phyloP scores from a whole-genome alignment of 2,888 invertebrate genomes.

The Schrankia costaestrigalis region DNA sequence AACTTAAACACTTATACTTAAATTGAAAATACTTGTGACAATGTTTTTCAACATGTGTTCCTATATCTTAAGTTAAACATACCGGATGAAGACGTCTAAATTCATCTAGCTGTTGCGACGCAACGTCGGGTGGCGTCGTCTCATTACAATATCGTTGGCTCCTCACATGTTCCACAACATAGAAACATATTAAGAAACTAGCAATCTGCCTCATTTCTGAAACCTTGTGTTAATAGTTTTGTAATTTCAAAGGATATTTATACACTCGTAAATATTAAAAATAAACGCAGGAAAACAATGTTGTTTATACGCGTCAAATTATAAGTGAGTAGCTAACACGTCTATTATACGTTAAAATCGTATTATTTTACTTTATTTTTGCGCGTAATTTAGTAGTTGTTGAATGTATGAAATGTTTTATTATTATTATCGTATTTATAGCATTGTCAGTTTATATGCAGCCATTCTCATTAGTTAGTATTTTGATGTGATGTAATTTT shows the following conservation, averaged over 20 bases:
- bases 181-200: not conserved
- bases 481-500: too few species aligned
- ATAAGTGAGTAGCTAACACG: too few species aligned
- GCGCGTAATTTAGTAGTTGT: too few species aligned
- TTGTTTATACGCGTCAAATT: too few species aligned
- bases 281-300: not conserved
- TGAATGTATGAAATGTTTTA: too few species aligned
- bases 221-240: slow-evolving; percentile 4
- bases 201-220: slow-evolving; percentile 1
- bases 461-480: too few species aligned
- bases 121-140: not conserved
- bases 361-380: too few species aligned
- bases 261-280: not conserved
- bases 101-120: slow-evolving; percentile 2
- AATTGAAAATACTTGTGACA: not conserved
- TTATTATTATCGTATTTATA: too few species aligned
- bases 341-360: too few species aligned
- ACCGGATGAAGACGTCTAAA: slow-evolving; percentile 3
- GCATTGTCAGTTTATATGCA: too few species aligned
- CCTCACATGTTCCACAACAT: not conserved
- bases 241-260: not conserved
- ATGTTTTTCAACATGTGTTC: not conserved
- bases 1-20: not conserved
- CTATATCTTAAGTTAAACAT: not conserved
- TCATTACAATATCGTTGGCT: slow-evolving; percentile 2